Base-by-base conservation (phyloP, 2,797 vertebrate genomes). In the Limosa lapponica region DNA sequence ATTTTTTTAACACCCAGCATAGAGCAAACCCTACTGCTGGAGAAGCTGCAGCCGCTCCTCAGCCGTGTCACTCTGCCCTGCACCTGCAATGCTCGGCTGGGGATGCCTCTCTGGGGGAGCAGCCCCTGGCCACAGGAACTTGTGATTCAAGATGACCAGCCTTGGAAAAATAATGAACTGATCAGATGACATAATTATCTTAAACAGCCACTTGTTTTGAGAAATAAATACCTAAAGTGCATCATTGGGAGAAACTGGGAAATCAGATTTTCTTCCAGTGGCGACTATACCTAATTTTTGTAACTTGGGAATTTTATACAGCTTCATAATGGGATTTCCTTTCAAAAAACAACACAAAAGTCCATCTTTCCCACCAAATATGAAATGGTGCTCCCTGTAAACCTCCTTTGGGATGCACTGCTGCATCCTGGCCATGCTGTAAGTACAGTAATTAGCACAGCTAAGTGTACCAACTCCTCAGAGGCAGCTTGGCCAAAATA, bases 81-180 rank as follows among this genome's bases (percentile, higher is more conserved):
- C 32, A 30, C 14, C n/a, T 36, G 41, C 1, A 23, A 46, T 34
- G 74, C 57, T 28, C 1, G 1, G 49, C 37, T 17, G 28, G 54
- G 55, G 52, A 43, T 13, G 22, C n/a, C 17, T 36, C 36, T 15
- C 22, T 2, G 11, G 49, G 72, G 39, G 16, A 65, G 41, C 49
- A 28, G 80, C 59, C 34, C 25, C 19, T 8, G 44, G 23, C 62
- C 88, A 70, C 30, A 37, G 74, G 20, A 78, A 61, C 82, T 48
- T 25, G 1, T 0, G 12, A 49, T 16, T n/a, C 59, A 10, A 1
- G 1, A 23, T 5, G 32, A 10, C 27, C 78, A 65, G 46, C 46
- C 58, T n/a, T 39, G 72, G 77, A 11, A 70, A 93, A 62, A 20
- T n/a, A 23, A 3, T 2, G 0, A 61, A 8, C 58, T 25, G 46